Percentiles rank a stretch among this genome's conserved stretches.
Evolutionary conservation across 2,888 invertebrate species (phyloP).

Genomic region (Pteria penguin): DNA sequence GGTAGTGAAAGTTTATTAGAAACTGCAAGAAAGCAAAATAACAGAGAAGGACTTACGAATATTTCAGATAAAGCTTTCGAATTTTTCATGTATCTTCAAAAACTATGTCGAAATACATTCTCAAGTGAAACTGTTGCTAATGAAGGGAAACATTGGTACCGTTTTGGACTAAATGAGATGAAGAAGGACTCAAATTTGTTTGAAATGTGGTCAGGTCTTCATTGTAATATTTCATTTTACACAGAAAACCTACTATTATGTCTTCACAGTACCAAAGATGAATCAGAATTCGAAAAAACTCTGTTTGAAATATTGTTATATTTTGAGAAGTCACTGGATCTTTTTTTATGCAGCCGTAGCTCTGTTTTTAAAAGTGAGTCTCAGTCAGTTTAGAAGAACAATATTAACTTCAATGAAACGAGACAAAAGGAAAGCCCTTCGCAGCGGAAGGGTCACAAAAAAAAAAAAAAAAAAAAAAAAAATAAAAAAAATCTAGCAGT

Average conservation of each 20-base stretch:
- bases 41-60: not conserved
- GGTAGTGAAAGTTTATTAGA: not conserved
- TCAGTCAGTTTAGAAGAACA: not conserved
- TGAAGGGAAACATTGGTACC: not conserved
- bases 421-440: not conserved
- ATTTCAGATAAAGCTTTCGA: not conserved
- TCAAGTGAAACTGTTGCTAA: not conserved
- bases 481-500: too few species aligned
- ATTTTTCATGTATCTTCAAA: not conserved
- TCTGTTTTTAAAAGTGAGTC: not conserved
- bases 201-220: too few species aligned
- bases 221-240: too few species aligned
- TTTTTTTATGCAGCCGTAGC: too few species aligned
- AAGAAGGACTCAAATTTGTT: not conserved
- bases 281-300: too few species aligned
- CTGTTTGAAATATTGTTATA: too few species aligned
- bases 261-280: too few species aligned
- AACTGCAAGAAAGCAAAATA: not conserved
- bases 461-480: too few species aligned
- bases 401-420: not conserved
- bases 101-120: not conserved
- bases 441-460: too few species aligned
- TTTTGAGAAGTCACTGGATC: too few species aligned
- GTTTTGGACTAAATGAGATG: not conserved
- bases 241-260: too few species aligned